Conservation (phyloP, 2,797 vertebrate genomes). For the Phrynocephalus forsythii region DNA sequence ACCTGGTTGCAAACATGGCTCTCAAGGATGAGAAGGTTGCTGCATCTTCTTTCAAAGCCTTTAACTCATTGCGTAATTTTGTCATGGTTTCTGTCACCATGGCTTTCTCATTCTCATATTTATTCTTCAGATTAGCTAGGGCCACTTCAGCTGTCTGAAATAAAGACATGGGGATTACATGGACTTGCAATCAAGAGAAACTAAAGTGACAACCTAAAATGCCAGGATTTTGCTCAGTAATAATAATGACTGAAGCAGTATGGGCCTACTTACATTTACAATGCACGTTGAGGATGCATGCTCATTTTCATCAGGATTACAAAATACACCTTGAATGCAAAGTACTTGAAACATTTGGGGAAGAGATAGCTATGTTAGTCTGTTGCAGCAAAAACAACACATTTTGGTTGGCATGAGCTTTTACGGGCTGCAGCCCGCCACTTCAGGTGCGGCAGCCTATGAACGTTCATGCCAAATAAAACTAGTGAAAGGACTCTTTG, state of each 20-base stretch:
- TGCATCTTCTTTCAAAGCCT: constrained; percentile 97
- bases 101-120: constrained; percentile 96
- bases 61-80: constrained; percentile 96
- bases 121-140: constrained; percentile 97
- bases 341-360: not conserved
- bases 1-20: constrained; percentile 99
- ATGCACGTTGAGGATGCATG: not conserved
- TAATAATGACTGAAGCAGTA: not conserved
- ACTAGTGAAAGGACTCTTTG: not conserved
- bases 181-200: constrained; percentile 28
- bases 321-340: not conserved
- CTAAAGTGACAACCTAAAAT: constrained; percentile 3
- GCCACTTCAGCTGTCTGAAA: constrained; percentile 94
- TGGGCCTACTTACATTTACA: not conserved
- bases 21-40: constrained; percentile 98
- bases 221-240: not conserved
- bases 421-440: no score
- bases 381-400: no score
- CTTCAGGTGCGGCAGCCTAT: no score
- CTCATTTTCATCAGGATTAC: not conserved
- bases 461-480: not conserved
- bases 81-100: constrained; percentile 99
- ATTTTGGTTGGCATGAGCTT: no score
- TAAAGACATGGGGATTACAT: constrained; percentile 47
- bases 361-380: not conserved